A percentile compares a stretch with the other conserved stretches of the same genome.
Evolutionary conservation across 2,888 invertebrate genomes (phyloP).

Genomic region (Ophraella communa): DNA sequence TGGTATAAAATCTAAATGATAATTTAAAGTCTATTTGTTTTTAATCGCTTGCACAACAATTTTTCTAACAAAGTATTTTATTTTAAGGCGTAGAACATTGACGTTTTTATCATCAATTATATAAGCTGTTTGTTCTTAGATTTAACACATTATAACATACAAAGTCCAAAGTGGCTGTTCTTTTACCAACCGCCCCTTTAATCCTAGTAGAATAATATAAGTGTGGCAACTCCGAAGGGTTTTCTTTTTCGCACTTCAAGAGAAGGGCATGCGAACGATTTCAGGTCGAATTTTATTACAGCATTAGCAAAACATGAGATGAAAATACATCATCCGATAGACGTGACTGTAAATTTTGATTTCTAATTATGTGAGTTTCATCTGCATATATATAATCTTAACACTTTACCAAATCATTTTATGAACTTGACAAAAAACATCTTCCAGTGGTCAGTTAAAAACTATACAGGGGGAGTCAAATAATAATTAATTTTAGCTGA

Average conservation of each 20-base stretch:
- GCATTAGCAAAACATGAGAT: slow-evolving; percentile 2
- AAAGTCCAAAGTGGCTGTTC: no score
- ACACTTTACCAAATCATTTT: not conserved
- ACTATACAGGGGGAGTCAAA: no score
- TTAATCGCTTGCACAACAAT: no score
- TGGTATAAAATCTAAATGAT: no score
- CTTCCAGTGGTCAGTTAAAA: not conserved
- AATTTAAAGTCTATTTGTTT: no score
- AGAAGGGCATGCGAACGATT: not conserved
- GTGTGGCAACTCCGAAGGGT: not conserved
- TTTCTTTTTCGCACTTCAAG: not conserved
- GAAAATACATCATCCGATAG: not conserved
- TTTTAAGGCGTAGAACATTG: no score
- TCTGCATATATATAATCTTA: not conserved
- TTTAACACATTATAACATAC: no score
- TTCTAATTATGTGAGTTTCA: slow-evolving; percentile 2
- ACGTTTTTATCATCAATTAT: no score
- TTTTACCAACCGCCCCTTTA: no score
- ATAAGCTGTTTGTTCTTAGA: no score
- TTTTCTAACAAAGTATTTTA: no score
- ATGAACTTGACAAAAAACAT: not conserved
- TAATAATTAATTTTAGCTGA: no score
- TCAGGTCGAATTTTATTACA: not conserved
- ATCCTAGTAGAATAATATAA: not conserved
- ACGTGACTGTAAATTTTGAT: slow-evolving; percentile 17